A percentile compares a stretch with the other conserved stretches of the same genome.
Evolutionary conservation across 2,113 vertebrate species (phyloP).

Genomic region (Pica pica): DNA sequence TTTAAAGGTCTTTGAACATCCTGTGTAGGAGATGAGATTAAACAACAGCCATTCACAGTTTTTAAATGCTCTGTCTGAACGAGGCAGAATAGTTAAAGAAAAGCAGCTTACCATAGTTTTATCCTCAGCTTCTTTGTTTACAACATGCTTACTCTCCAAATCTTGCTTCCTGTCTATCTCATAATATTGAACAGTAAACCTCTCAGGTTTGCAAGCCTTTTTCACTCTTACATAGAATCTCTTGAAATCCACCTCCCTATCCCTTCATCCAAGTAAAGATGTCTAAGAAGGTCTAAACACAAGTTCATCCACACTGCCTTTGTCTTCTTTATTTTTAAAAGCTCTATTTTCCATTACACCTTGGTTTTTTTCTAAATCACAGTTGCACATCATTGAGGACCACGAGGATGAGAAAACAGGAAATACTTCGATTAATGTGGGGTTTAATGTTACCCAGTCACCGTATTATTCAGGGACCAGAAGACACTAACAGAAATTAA

Average conservation of each 20-base stretch:
- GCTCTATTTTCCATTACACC: background rate
- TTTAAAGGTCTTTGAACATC: slow-evolving; percentile 12
- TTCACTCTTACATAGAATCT: background rate
- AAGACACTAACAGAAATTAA: background rate
- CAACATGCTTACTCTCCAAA: background rate
- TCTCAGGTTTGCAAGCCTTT: background rate
- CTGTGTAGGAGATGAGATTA: background rate
- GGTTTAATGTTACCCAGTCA: background rate
- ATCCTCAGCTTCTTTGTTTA: slow-evolving; percentile 17
- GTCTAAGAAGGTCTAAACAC: background rate
- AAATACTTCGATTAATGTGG: background rate
- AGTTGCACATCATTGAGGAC: background rate
- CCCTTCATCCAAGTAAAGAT: background rate
- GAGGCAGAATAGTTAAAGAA: background rate
- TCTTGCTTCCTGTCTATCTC: background rate
- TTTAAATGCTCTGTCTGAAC: background rate
- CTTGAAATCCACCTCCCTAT: background rate
- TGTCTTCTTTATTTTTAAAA: background rate
- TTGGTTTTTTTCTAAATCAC: background rate
- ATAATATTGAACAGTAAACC: background rate
- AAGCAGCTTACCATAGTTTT: slow-evolving; percentile 2
- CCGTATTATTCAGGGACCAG: background rate
- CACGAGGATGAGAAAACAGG: background rate
- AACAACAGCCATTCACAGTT: background rate
- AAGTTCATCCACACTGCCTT: background rate